Base-by-base conservation (phyloP, 2,888 invertebrate species). In the Lepidonotus clava region DNA sequence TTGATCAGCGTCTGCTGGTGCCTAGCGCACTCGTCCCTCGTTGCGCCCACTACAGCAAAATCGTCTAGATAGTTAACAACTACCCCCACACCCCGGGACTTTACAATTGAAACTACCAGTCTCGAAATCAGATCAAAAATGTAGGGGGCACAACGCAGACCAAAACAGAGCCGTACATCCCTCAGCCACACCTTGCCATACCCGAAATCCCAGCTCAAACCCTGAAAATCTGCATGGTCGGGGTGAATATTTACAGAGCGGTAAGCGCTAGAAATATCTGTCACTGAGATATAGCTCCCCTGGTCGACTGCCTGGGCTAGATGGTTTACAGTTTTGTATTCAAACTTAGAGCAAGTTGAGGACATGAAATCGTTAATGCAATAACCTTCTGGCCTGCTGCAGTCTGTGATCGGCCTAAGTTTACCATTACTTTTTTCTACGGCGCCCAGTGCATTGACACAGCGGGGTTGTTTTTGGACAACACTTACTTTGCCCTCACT, bases 381-480 rank as follows among this genome's bases (percentile, higher is more conserved):
- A 28, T 28, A 0, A 11, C 24, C 24, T 1, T 61, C 61, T 11
- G 61, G 61, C 4, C 2, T 11, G 11, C 28, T 21, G 34, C 53
- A 38, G 38, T 41, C 34, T 28, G 66, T 84, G 18, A 34, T 41
- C 2, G 40, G 38, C 2, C 41, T 5, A 36, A 77, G 36, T 24
- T 77, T 41, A 1, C 77, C 38, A 61, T 56, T 41, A 24, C n/a
- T 34, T 36, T 41, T 61, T 21, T 32, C n/a, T 41, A 67, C 85
- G 2, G 21, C 51, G 24, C 71, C 85, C 28, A 71, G 41, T 21
- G 85, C 40, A 28, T 85, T 38, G 24, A 71, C 71, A 40, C 66
- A 53, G 18, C 71, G 40, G 2, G 76, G n/a, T n/a, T n/a, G n/a
- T n/a, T n/a, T n/a, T n/a, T n/a, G n/a, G n/a, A n/a, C n/a, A n/a